Conservation (phyloP, 2,113 vertebrate species). For the Zosterops lateralis region DNA sequence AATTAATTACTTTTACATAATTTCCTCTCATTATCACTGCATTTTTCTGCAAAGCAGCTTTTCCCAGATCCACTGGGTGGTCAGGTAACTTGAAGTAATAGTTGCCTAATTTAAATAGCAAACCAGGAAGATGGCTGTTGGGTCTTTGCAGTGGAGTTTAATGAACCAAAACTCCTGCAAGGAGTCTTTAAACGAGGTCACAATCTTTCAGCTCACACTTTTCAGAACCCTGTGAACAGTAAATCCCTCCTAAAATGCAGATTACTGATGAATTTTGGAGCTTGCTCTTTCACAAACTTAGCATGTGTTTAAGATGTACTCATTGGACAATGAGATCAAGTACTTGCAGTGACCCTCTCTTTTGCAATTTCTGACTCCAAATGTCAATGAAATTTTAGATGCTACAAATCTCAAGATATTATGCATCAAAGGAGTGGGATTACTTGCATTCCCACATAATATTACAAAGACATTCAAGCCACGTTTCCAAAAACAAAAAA, state of each 20-base stretch:
- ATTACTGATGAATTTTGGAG: not conserved
- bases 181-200: not conserved
- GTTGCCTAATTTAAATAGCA: constrained; percentile 6
- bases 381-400: constrained; percentile 11
- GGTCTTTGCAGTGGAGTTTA: constrained; percentile 32
- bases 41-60: not conserved
- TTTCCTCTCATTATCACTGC: not conserved
- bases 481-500: constrained; percentile 5
- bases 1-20: not conserved
- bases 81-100: not conserved
- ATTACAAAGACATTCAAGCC: not conserved
- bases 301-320: not conserved
- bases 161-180: constrained; percentile 23
- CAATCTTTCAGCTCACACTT: not conserved
- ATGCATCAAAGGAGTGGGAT: not conserved
- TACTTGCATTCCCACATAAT: not conserved
- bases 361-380: not conserved
- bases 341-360: not conserved
- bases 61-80: not conserved
- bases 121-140: not conserved
- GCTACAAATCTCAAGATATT: not conserved
- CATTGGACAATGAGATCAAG: not conserved
- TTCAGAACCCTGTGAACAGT: not conserved
- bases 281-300: not conserved
- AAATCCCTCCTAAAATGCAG: constrained; percentile 29